phyloP scores from a whole-genome alignment of 2,888 invertebrate genomes.

The Scaptomyza caliginosa region DNA sequence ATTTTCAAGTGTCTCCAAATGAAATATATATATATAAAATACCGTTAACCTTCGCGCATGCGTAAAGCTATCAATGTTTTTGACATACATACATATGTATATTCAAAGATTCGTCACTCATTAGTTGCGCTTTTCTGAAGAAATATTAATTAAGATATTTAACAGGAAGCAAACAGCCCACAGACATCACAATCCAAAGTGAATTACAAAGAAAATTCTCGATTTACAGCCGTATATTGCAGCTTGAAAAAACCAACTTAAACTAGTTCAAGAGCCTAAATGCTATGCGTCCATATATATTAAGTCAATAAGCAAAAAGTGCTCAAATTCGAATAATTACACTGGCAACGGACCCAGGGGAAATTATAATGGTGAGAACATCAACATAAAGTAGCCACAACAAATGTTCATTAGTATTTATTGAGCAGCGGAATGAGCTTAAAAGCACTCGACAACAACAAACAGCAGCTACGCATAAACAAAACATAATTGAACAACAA shows the following conservation, averaged over 20 bases:
- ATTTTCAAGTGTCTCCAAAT: conserved; percentile 22
- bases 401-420: conserved; percentile 22
- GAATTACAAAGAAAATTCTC: conserved; percentile 25
- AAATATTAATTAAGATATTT: conserved; percentile 31
- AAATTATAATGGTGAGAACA: conserved; percentile 26
- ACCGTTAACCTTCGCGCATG: conserved; percentile 62
- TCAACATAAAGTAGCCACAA: conserved; percentile 40
- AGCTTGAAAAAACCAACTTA: conserved; percentile 34
- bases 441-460: conserved; percentile 46
- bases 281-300: neutral
- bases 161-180: conserved; percentile 10
- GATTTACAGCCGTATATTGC: conserved; percentile 23
- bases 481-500: conserved; percentile 57
- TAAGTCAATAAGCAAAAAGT: conserved; percentile 42
- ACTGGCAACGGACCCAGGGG: conserved; percentile 21
- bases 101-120: conserved; percentile 7
- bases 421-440: conserved; percentile 46
- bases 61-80: conserved; percentile 23
- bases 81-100: neutral
- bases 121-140: conserved; percentile 18
- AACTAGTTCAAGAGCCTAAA: conserved; percentile 45
- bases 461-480: conserved; percentile 60
- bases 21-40: neutral
- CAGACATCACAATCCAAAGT: conserved; percentile 18
- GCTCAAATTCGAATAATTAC: conserved; percentile 42